Evolutionary conservation across 2,113 vertebrate species (phyloP).

Genomic region (Pica pica): DNA sequence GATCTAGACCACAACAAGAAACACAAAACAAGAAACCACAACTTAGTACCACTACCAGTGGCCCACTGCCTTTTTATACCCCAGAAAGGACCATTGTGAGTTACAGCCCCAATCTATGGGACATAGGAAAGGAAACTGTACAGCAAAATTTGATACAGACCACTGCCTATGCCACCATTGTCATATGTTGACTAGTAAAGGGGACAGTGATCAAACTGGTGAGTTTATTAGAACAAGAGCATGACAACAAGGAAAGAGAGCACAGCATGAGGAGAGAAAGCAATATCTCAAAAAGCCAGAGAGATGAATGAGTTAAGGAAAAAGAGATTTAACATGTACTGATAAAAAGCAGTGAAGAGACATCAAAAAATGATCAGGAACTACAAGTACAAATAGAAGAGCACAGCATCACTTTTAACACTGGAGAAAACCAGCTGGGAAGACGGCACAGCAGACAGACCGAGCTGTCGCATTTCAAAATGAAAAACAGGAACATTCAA

Average conservation of each 20-base stretch:
- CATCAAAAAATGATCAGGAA: conserved; percentile 17
- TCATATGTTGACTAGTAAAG: background rate
- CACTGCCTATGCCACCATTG: background rate
- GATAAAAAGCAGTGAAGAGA: conserved; percentile 5
- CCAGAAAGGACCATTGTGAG: background rate
- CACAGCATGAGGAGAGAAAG: background rate
- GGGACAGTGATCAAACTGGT: background rate
- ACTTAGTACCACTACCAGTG: background rate
- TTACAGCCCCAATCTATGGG: background rate
- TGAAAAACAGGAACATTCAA: background rate
- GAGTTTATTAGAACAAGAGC: background rate
- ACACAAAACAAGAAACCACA: background rate
- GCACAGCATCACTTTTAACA: background rate
- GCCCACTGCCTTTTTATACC: background rate
- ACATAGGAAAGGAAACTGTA: background rate
- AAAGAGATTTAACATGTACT: background rate
- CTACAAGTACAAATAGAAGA: conserved; percentile 14
- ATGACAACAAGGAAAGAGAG: background rate
- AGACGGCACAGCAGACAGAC: background rate
- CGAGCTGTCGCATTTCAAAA: background rate
- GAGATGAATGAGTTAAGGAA: conserved; percentile 1
- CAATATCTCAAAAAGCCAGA: background rate
- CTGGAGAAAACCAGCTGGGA: background rate
- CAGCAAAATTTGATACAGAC: background rate
- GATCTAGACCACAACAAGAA: background rate